phyloP scores from a whole-genome alignment of 2,113 vertebrate genomes.

The Epinephelus cyanopodus region DNA sequence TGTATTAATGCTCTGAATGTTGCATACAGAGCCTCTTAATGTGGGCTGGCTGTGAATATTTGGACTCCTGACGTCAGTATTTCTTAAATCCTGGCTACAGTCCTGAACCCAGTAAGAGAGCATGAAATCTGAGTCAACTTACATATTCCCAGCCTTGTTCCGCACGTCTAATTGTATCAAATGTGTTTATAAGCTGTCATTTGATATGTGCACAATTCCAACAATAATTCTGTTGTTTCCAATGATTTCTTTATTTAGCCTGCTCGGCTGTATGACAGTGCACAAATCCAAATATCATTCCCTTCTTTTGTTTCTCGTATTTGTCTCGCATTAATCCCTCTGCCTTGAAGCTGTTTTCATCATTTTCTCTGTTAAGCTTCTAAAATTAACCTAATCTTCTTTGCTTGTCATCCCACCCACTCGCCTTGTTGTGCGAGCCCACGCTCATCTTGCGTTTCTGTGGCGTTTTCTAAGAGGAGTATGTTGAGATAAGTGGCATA shows the following conservation, averaged over 20 bases:
- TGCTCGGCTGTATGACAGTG: conserved; percentile 38
- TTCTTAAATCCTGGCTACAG: background rate
- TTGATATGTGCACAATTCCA: conserved; percentile 53
- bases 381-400: conserved; percentile 63
- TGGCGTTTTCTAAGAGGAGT: conserved; percentile 2
- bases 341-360: conserved; percentile 4
- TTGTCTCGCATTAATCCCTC: conserved; percentile 49
- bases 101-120: background rate
- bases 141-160: conserved; percentile 16
- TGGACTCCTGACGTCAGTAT: background rate
- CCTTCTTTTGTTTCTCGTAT: conserved; percentile 37
- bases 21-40: too few species aligned
- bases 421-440: conserved; percentile 22
- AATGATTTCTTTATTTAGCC: conserved; percentile 52
- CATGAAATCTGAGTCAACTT: background rate
- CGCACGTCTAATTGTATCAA: conserved; percentile 16
- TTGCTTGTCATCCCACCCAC: conserved; percentile 37
- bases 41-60: background rate
- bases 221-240: conserved; percentile 61
- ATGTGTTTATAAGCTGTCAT: conserved; percentile 37
- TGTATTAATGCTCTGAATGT: too few species aligned
- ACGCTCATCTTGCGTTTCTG: background rate
- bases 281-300: conserved; percentile 56
- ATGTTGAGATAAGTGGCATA: conserved; percentile 38
- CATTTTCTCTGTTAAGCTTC: conserved; percentile 49